A percentile compares a stretch with the other conserved stretches of the same genome.
Evolutionary conservation across 2,888 invertebrate genomes (phyloP).

Genomic region (Ennomos quercinarius): DNA sequence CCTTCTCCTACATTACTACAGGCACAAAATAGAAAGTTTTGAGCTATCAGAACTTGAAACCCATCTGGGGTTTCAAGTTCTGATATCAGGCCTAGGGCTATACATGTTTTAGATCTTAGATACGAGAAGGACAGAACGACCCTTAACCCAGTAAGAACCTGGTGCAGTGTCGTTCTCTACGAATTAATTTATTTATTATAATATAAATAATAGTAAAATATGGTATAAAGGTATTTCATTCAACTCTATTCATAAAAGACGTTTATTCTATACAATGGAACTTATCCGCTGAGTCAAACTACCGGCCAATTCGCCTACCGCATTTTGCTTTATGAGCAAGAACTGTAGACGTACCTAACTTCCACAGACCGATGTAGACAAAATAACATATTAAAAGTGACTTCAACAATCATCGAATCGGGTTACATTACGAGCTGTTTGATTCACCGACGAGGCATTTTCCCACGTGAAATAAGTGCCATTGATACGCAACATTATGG

Average conservation of each 20-base stretch:
- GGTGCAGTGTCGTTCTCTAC: too few species aligned
- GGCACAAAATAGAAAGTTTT: too few species aligned
- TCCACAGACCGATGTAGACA: slow-evolving; percentile 51
- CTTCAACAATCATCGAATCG: slow-evolving; percentile 44
- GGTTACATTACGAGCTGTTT: slow-evolving; percentile 49
- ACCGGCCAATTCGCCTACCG: slow-evolving; percentile 19
- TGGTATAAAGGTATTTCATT: not conserved
- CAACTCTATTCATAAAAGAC: not conserved
- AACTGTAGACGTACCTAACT: slow-evolving; percentile 47
- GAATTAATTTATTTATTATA: too few species aligned
- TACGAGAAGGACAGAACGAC: too few species aligned
- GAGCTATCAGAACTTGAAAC: too few species aligned
- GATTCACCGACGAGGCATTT: slow-evolving; percentile 44
- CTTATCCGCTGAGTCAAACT: slow-evolving; percentile 14
- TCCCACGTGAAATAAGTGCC: slow-evolving; percentile 55
- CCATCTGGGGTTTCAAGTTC: too few species aligned
- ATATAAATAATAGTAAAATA: too few species aligned
- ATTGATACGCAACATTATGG: not conserved
- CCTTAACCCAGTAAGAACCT: too few species aligned
- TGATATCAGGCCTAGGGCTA: too few species aligned
- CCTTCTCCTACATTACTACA: too few species aligned
- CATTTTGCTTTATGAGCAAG: slow-evolving; percentile 33
- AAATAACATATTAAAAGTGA: slow-evolving; percentile 43
- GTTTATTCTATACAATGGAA: slow-evolving; percentile 5
- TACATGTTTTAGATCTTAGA: too few species aligned